phyloP scores from a whole-genome alignment of 2,113 vertebrate genomes.

The Thunnus thynnus region DNA sequence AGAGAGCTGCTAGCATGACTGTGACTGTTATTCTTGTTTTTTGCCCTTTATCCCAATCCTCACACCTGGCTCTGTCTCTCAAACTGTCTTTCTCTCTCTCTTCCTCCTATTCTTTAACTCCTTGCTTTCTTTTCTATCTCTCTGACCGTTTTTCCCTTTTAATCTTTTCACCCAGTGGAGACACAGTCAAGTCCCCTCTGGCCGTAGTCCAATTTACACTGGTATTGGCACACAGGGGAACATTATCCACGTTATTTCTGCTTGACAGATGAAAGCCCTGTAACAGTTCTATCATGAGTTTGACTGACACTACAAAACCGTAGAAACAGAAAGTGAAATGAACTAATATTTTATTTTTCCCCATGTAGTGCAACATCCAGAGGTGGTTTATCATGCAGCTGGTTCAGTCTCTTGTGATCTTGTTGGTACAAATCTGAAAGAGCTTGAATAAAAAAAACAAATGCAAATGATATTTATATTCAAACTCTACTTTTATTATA shows the following conservation, averaged over 20 bases:
- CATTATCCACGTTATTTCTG: neutral
- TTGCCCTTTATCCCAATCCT: neutral
- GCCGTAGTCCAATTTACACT: conserved; percentile 5
- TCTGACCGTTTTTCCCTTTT: neutral
- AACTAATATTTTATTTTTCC: too few relatives aligned
- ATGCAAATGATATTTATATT: neutral
- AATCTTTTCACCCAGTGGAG: neutral
- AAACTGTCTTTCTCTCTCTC: neutral
- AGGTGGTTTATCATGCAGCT: neutral
- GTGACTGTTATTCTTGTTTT: neutral
- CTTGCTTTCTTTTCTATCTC: neutral
- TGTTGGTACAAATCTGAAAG: neutral
- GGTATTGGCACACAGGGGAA: conserved; percentile 10
- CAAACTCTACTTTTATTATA: neutral
- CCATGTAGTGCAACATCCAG: too few relatives aligned
- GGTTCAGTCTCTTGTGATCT: neutral
- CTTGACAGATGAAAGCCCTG: conserved; percentile 15
- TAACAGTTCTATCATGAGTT: conserved; percentile 12
- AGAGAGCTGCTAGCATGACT: too few relatives aligned
- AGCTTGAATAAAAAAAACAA: neutral
- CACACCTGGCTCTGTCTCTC: neutral
- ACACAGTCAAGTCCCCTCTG: conserved; percentile 12
- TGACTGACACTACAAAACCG: neutral
- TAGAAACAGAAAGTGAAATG: too few relatives aligned
- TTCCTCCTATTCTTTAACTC: neutral